Percentiles rank a stretch among this genome's conserved stretches.
Conservation (phyloP, 2,888 invertebrate species). For the Tanaodytes sp. region DNA sequence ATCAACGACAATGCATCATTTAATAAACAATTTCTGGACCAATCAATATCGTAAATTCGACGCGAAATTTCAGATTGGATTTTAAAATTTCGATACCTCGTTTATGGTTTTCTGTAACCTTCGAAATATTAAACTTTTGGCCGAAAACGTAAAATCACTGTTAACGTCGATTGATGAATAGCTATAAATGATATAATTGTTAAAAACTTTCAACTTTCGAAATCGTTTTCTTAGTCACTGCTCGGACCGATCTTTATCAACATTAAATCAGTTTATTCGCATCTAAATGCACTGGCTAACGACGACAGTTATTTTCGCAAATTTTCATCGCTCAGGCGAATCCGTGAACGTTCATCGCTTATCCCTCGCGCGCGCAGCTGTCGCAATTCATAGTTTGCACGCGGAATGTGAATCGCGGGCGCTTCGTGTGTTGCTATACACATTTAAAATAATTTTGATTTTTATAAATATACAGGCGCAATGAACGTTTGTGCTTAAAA, state of each 20-base stretch:
- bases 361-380: conserved; percentile 59
- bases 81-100: no score
- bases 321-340: conserved; percentile 58
- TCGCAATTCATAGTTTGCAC: conserved; percentile 53
- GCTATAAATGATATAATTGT: no score
- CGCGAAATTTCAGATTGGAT: no score
- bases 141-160: no score
- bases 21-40: no score
- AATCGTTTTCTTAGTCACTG: no score
- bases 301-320: conserved; percentile 60
- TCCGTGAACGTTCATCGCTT: conserved; percentile 54
- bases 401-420: conserved; percentile 36
- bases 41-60: no score
- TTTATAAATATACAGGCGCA: conserved; percentile 9
- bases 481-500: background rate
- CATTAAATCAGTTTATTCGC: conserved; percentile 44
- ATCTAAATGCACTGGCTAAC: conserved; percentile 26
- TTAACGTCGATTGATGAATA: no score
- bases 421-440: conserved; percentile 30
- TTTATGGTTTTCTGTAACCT: no score
- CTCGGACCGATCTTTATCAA: conserved; percentile 31
- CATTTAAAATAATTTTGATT: conserved; percentile 14
- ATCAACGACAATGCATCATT: no score
- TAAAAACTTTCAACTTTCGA: no score
- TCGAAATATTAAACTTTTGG: no score